A percentile compares a stretch with the other conserved stretches of the same genome.
These are phyloP conservation scores for Phainopepla nitens DNA, from an alignment of 2,113 vertebrate species.

Conservation along the genomic window DNA sequence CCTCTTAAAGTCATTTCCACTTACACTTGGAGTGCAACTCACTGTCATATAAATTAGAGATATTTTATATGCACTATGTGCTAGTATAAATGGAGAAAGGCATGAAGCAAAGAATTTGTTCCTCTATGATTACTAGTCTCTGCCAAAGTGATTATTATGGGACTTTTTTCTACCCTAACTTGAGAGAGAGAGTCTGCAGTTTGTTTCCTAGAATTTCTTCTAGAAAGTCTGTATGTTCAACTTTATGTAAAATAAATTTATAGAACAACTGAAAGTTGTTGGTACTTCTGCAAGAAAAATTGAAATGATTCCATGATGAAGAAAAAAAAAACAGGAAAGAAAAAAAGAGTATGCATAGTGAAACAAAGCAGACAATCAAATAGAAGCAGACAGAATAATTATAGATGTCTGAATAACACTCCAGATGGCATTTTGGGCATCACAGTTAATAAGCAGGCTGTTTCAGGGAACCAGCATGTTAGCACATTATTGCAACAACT, in stretches of 20 bases:
- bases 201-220: neutral
- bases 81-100: neutral
- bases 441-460: constrained; percentile 21
- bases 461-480: constrained; percentile 13
- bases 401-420: neutral
- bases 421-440: constrained; percentile 42
- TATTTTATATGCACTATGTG: neutral
- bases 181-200: neutral
- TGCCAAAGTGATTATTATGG: neutral
- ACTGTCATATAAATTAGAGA: neutral
- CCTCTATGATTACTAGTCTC: neutral
- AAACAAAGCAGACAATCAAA: constrained; percentile 20
- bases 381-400: constrained; percentile 23
- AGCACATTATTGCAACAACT: constrained; percentile 16
- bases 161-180: neutral
- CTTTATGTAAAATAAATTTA: neutral
- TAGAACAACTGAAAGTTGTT: neutral
- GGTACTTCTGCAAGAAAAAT: neutral
- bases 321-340: neutral
- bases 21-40: neutral
- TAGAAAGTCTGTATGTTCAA: neutral
- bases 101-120: neutral
- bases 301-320: neutral
- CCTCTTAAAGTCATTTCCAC: neutral
- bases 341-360: neutral